Conservation (phyloP, 37 sponge, comb jelly and placozoan genomes). For the Spongilla lacustris region DNA sequence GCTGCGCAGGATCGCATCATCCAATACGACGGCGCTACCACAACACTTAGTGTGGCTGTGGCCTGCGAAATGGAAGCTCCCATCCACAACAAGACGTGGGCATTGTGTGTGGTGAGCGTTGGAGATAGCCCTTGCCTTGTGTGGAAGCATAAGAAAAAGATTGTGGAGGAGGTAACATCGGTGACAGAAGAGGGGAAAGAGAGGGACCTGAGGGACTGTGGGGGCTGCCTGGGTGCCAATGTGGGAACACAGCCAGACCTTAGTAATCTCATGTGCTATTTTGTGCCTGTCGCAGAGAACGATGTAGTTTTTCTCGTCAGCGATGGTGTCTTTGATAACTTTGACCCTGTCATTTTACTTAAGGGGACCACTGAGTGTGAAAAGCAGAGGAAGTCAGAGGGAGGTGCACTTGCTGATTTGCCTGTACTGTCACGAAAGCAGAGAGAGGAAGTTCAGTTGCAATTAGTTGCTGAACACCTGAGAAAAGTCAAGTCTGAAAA, state of each 20-base stretch:
- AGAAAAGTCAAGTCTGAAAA: neutral
- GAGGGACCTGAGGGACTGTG: slow-evolving; percentile 74
- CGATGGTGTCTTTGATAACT: slow-evolving; percentile 85
- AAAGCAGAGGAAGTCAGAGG: neutral
- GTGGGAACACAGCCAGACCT: slow-evolving; percentile 80
- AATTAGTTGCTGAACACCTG: slow-evolving; percentile 25
- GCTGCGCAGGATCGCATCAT: slow-evolving; percentile 74
- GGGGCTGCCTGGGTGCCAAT: slow-evolving; percentile 82
- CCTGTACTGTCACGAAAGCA: slow-evolving; percentile 46
- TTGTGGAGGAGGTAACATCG: slow-evolving; percentile 74
- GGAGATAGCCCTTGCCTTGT: slow-evolving; percentile 80
- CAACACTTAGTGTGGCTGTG: slow-evolving; percentile 72
- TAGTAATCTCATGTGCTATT: slow-evolving; percentile 74
- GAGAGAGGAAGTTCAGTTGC: slow-evolving; percentile 24
- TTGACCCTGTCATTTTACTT: slow-evolving; percentile 73
- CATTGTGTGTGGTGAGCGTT: slow-evolving; percentile 75
- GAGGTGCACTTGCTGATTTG: too few relatives aligned
- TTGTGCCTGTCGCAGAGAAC: slow-evolving; percentile 42
- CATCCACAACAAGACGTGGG: slow-evolving; percentile 48
- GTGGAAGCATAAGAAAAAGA: slow-evolving; percentile 45
- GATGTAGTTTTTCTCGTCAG: slow-evolving; percentile 75
- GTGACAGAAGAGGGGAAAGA: slow-evolving; percentile 47
- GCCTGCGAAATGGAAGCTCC: slow-evolving; percentile 57
- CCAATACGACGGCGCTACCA: slow-evolving; percentile 73
- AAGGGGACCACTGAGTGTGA: neutral